Percentiles rank a stretch among this genome's conserved stretches.
These are phyloP conservation scores for Pachyramphus minor DNA, from an alignment of 2,113 vertebrate species.

Conservation along the genomic window DNA sequence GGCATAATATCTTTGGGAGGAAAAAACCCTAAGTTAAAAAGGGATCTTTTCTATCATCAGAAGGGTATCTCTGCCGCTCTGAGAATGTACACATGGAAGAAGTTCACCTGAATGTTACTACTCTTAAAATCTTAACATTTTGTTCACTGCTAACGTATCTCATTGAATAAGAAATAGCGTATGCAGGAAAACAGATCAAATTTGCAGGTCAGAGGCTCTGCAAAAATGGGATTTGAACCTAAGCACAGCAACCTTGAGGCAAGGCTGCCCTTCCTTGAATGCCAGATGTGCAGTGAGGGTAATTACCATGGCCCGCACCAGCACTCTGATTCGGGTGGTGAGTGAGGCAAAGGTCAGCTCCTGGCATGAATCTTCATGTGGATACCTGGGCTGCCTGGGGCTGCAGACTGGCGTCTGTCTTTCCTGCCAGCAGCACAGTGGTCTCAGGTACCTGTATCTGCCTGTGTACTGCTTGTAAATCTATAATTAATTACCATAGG, in stretches of 20 bases:
- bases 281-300: constrained; percentile 2
- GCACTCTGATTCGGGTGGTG: rapidly evolving
- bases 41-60: background rate
- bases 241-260: constrained; percentile 5
- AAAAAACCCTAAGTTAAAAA: background rate
- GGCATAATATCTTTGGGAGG: background rate
- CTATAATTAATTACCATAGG: constrained; percentile 31
- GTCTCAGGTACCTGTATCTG: background rate
- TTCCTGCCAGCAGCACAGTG: background rate
- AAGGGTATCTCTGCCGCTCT: background rate
- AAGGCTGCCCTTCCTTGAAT: background rate
- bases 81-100: background rate
- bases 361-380: background rate
- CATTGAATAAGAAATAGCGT: background rate
- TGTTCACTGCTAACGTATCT: background rate
- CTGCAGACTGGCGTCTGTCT: background rate
- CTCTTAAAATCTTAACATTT: background rate
- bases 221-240: constrained; percentile 16
- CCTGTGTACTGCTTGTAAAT: background rate
- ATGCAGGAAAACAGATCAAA: background rate
- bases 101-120: background rate
- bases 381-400: background rate
- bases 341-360: background rate
- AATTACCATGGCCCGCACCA: background rate
- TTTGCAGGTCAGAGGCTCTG: constrained; percentile 16